Evolutionary conservation across 2,797 vertebrate species (phyloP), one percentile per base, ranked within the genome.

Genomic region (Dallia pectoralis): DNA sequence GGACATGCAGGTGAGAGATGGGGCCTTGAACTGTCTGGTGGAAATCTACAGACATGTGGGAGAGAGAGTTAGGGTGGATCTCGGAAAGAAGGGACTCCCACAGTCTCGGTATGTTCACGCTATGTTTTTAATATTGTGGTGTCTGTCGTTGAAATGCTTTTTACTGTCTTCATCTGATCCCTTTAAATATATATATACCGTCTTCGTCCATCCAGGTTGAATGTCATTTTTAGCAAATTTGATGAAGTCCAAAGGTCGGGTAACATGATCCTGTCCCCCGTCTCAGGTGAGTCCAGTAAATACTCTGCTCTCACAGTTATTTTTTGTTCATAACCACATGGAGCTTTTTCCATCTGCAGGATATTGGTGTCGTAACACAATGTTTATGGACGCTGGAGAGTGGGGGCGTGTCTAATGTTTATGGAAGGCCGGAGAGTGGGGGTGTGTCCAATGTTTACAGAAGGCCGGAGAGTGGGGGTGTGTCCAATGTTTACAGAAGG

Each of bases 41-140:
- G 97, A 99, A 87, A 99, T 99, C 85, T 99, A 99, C 91, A 95
- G 96, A 81, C 97, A 99, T 3, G 97, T 99, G 0, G 97, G 97
- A 33, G 97, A 99, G 68, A 94, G 95, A 36, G 97, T 99, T 85
- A 91, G 97, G 71, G 94, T 97, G 79, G 97, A 99, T 89, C 94
- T 99, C 79, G 96, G 96, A 67, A 98, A 98, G 86, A 99, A 99
- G 90, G 97, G 97, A 64, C 90, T 99, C 73, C 97, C 97, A 63
- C 97, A 99, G 61, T 98, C 97, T 85, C 93, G 97, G 97, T 99
- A 90, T 84, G 94, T 86, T 82, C n/a, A 29, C 44, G n/a, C 25
- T 44, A 22, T 47, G 19, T 67, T 29, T 40, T n/a, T 25, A 4
- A 53, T 53, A 22, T 19, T 8, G n/a, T 9, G 59, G 25, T 27